Base-by-base conservation (phyloP, 2,888 invertebrate genomes). In the Vesta saturnalis region DNA sequence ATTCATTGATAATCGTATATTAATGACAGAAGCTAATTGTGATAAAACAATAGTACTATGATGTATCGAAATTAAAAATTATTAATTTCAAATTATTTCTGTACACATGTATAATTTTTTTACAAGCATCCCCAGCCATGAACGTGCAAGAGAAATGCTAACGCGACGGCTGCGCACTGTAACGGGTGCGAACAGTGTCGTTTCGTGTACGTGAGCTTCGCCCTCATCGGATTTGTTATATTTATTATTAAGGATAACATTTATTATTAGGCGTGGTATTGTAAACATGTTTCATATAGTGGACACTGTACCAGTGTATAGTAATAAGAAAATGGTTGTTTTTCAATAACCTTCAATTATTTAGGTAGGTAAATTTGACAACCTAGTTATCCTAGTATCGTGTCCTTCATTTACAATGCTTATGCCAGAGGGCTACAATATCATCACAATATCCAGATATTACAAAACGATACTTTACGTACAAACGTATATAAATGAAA, bases 181-280 rank as follows among this genome's bases (percentile, higher is more conserved):
- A 63, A 72, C 75, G 77, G 76, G 75, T 77, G 77, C 76, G 75
- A 75, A 71, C 74, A 72, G 72, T 73, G 67, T 60, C 54, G 65
- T 67, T 80, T 81, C 82, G 82, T 81, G 82, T 82, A 81, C 82
- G 82, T 82, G 79, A 80, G 77, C 78, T 78, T 78, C 79, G 78
- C 79, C 80, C 79, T 77, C 73, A 72, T 69, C 60, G 60, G 52
- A 76, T 73, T 84, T 60, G 83, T 82, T 81, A 80, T 82, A 81
- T 80, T 80, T 67, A 55, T 61, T 67, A 52, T 67, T 67, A 49
- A 21, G 58, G 52, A 47, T 59, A 60, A 63, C 46, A 15, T 64
- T 60, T 59, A 43, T 15, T 81, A 81, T 82, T 80, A 81, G 82
- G 79, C 80, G 81, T 80, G 76, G 75, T 73, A 74, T 77, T 77